These are phyloP conservation scores for Papilio polytes DNA, from an alignment of 1,140 invertebrate genomes.

Conservation along the genomic window DNA sequence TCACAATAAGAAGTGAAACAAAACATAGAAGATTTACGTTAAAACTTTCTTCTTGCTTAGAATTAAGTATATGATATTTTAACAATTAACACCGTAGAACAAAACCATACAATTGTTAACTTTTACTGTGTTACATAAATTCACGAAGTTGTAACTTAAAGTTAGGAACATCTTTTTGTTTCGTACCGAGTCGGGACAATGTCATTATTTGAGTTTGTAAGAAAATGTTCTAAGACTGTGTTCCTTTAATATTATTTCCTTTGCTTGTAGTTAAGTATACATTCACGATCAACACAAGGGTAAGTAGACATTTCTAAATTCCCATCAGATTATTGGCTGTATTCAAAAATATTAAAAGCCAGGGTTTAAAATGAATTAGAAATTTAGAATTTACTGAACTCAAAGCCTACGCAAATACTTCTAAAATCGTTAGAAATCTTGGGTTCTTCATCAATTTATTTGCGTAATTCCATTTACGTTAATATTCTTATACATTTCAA, in stretches of 20 bases:
- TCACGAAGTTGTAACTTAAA: not conserved
- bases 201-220: slow-evolving; percentile 18
- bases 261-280: not conserved
- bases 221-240: not conserved
- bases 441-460: too few species aligned
- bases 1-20: slow-evolving; percentile 21
- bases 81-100: slow-evolving; percentile 30
- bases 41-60: slow-evolving; percentile 27
- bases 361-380: too few species aligned
- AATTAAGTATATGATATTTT: slow-evolving; percentile 35
- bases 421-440: too few species aligned
- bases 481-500: not conserved
- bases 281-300: not conserved
- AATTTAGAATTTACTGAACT: too few species aligned
- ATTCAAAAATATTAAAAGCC: too few species aligned
- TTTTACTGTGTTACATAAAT: slow-evolving; percentile 1
- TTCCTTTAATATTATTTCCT: not conserved
- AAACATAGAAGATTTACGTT: slow-evolving; percentile 34
- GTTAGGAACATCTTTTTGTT: slow-evolving; percentile 23
- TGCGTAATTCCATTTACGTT: not conserved
- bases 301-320: not conserved
- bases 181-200: not conserved
- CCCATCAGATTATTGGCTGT: too few species aligned
- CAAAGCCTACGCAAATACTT: too few species aligned
- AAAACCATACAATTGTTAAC: slow-evolving; percentile 38